Base-by-base conservation (phyloP, 2,113 vertebrate species). In the Aspidoscelis tigris region DNA sequence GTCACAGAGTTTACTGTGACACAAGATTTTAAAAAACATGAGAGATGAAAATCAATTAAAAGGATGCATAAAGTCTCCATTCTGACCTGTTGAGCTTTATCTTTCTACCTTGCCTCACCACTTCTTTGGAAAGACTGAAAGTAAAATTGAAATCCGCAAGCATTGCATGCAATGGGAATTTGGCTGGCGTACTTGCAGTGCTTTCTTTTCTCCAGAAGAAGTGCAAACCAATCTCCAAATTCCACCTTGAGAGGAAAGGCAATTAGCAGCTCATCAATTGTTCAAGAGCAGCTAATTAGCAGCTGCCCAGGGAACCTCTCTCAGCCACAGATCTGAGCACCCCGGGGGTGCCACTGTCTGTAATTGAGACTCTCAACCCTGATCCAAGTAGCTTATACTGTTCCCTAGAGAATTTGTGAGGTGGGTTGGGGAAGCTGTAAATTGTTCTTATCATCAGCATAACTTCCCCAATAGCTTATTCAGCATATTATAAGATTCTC, bases 251-350 rank as follows among this genome's bases (percentile, higher is more conserved):
- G 91, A 91, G 89, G 89, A 93, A 91, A 91, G 83, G 88, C 91
- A 94, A 95, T 94, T 95, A 94, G 92, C 88, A 86, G 76, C 83
- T 90, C 89, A 87, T 91, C 81, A 89, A 87, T 90, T 90, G 88
- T 88, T 87, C 90, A 92, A 87, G 91, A 89, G 90, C 88, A 88
- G 85, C 92, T 95, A 94, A 95, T 95, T 94, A 95, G 88, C 92
- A 94, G 92, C 91, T 93, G 90, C 89, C 87, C 50, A 33, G 90
- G 94, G 91, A 78, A 89, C 39, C 11, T 80, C 72, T 88, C 91
- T 94, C 89, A 83, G 85, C 66, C 39, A 89, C 88, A 66, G 43
- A 53, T 53, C 14, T 8, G 55, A 66, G 68, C 43, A 53, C 12
- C 8, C n/a, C 5, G 12, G 76, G 53, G 69, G n/a, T 79, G 53